Conservation (phyloP, 2,888 invertebrate species). For the Leucozona laternaria region DNA sequence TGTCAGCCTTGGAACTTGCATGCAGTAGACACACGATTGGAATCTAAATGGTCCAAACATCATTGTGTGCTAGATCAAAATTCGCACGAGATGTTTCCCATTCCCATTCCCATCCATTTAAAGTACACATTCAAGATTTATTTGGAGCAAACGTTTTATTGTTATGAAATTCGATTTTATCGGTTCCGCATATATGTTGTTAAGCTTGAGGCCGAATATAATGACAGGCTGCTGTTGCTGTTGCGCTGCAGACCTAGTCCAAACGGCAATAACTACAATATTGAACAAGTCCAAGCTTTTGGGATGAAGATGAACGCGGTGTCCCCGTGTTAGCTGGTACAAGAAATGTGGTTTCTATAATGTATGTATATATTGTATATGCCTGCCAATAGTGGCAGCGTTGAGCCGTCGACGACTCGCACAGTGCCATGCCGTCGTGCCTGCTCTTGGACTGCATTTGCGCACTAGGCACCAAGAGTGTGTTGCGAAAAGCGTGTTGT, state of each 20-base stretch:
- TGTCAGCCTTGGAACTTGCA: neutral
- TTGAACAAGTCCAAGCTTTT: conserved; percentile 56
- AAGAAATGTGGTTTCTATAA: conserved; percentile 70
- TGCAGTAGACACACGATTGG: too few relatives aligned
- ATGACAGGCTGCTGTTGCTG: conserved; percentile 1
- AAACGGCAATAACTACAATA: conserved; percentile 1
- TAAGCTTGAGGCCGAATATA: conserved; percentile 44
- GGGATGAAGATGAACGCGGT: conserved; percentile 69
- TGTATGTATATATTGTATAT: too few relatives aligned
- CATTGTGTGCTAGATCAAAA: conserved; percentile 46
- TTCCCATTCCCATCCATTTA: conserved; percentile 53
- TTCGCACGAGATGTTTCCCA: conserved; percentile 45
- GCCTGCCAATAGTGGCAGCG: neutral
- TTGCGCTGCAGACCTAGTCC: conserved; percentile 47
- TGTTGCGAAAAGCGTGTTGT: conserved; percentile 66
- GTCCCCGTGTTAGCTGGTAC: conserved; percentile 56
- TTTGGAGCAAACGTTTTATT: conserved; percentile 69
- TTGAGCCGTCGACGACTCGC: neutral
- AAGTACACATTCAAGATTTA: conserved; percentile 48
- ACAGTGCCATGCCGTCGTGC: neutral
- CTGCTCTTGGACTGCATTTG: conserved; percentile 74
- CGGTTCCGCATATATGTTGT: conserved; percentile 67
- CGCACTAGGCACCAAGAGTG: conserved; percentile 46
- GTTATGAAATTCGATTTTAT: conserved; percentile 75
- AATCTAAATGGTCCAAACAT: neutral